Evolutionary conservation across 23 tunicate genomes (phyloP).

Genomic region (Diplosoma virens): DNA sequence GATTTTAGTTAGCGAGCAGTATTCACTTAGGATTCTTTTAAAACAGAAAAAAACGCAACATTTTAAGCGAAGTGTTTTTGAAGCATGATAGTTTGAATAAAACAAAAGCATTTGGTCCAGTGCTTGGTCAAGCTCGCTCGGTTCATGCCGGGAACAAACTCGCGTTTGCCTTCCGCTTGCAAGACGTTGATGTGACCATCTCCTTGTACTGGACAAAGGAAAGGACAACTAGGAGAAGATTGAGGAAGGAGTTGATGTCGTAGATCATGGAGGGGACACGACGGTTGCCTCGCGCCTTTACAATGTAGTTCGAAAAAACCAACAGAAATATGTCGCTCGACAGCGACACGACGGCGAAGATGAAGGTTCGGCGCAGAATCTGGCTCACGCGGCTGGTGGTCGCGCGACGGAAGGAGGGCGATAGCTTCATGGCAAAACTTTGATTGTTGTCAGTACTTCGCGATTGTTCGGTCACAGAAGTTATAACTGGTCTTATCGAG

Average conservation of each 20-base stretch:
- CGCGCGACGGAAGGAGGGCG: neutral
- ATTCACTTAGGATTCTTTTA: no score
- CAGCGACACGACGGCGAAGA: conserved; percentile 19
- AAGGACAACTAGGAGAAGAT: conserved; percentile 6
- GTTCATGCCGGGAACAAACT: no score
- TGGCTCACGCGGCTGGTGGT: conserved; percentile 1
- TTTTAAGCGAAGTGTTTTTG: no score
- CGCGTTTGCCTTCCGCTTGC: no score
- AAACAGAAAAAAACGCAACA: no score
- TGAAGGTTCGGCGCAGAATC: conserved; percentile 6
- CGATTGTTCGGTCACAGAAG: no score
- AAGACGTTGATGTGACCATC: conserved; percentile 29
- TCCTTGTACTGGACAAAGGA: conserved; percentile 19
- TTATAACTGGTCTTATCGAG: no score
- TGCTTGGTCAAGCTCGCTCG: no score
- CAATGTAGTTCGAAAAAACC: conserved; percentile 13
- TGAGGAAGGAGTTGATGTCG: conserved; percentile 23
- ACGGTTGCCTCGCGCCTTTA: neutral
- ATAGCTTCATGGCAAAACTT: conserved; percentile 1
- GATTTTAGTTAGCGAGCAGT: no score
- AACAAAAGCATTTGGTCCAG: no score
- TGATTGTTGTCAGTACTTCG: no score
- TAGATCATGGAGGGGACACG: conserved; percentile 12
- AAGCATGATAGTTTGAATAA: no score
- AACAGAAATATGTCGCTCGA: conserved; percentile 11